phyloP scores from a whole-genome alignment of 2,113 vertebrate species.

The Tetrax tetrax region DNA sequence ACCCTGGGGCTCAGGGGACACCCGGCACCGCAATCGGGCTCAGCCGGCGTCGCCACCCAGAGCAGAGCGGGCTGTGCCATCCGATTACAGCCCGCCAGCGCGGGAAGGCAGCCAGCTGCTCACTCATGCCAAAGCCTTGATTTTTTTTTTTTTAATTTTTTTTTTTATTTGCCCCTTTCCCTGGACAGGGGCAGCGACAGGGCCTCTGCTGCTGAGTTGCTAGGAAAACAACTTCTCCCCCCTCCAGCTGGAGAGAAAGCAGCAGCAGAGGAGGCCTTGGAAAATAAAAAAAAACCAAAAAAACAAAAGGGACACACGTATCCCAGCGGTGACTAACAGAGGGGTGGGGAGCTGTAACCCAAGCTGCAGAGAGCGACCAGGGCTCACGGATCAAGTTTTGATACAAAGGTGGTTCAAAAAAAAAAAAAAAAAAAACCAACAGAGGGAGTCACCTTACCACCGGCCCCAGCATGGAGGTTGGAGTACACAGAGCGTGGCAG shows the following conservation, averaged over 20 bases:
- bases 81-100: not conserved
- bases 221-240: not conserved
- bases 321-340: not conserved
- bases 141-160: not conserved
- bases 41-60: not conserved
- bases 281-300: not conserved
- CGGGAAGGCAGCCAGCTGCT: not conserved
- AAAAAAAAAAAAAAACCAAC: not conserved
- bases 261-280: not conserved
- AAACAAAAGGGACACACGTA: not conserved
- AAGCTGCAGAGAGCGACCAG: not conserved
- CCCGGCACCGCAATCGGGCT: not conserved
- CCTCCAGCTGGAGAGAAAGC: not conserved
- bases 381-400: not conserved
- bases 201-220: not conserved
- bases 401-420: not conserved
- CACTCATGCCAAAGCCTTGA: not conserved
- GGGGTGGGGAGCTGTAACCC: not conserved
- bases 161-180: fast-evolving
- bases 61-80: not conserved
- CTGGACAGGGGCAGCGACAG: fast-evolving
- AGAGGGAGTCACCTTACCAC: not conserved
- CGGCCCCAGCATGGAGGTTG: not conserved
- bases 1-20: not conserved
- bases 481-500: not conserved